Conservation (phyloP, 1,140 invertebrate genomes). For the Prorops nasuta region DNA sequence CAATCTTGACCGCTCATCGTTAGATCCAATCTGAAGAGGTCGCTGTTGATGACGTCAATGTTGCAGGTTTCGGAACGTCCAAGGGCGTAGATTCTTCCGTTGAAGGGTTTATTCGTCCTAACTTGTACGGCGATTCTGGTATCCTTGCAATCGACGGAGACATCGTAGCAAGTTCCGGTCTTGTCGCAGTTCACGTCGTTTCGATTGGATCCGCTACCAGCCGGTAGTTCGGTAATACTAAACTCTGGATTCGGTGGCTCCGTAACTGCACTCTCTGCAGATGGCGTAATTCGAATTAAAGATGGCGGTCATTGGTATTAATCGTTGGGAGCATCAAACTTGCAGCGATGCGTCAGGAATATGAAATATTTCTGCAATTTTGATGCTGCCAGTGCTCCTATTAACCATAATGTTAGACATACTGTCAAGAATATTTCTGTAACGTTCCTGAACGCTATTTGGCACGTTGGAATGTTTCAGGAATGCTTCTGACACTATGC, state of each 20-base stretch:
- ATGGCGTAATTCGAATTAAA: slow-evolving; percentile 1
- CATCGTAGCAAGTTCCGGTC: slow-evolving; percentile 92
- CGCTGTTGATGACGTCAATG: slow-evolving; percentile 88
- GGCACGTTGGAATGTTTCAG: too few species aligned
- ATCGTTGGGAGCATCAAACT: too few species aligned
- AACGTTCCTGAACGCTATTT: too few species aligned
- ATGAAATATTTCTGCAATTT: too few species aligned
- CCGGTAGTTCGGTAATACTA: slow-evolving; percentile 65
- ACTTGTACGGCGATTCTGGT: slow-evolving; percentile 91
- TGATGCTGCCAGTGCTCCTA: too few species aligned
- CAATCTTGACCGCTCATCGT: slow-evolving; percentile 93
- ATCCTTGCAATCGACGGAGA: slow-evolving; percentile 91
- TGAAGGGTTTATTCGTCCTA: slow-evolving; percentile 89
- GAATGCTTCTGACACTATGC: too few species aligned
- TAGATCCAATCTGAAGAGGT: slow-evolving; percentile 86
- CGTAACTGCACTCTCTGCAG: neutral
- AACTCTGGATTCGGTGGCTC: slow-evolving; percentile 2
- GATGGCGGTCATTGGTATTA: too few species aligned
- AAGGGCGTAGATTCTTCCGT: slow-evolving; percentile 89
- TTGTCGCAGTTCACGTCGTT: slow-evolving; percentile 88
- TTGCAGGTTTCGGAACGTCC: slow-evolving; percentile 93
- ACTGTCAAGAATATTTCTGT: too few species aligned
- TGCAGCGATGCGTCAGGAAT: too few species aligned
- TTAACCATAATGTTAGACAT: too few species aligned
- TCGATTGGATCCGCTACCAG: slow-evolving; percentile 69